Percentiles rank a stretch among this genome's conserved stretches.
These are phyloP conservation scores for Nowickia ferox DNA, from an alignment of 2,888 invertebrate genomes.

Conservation along the genomic window DNA sequence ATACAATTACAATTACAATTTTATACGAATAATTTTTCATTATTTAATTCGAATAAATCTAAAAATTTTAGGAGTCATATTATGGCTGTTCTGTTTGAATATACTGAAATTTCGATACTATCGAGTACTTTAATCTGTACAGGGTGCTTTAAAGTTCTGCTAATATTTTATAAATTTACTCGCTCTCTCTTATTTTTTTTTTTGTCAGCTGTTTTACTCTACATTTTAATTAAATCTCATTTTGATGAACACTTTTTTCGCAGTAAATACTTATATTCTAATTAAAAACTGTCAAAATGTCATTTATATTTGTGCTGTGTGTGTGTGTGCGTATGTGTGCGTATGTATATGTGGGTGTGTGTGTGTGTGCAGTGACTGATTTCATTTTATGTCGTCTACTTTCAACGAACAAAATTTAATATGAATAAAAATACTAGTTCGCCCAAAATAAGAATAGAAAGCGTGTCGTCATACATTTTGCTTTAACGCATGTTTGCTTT, in stretches of 20 bases:
- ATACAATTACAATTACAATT: no score
- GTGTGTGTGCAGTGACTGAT: background rate
- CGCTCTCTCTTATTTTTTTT: background rate
- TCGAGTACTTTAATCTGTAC: no score
- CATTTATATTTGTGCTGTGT: background rate
- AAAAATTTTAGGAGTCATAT: no score
- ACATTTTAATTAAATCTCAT: slow-evolving; percentile 18
- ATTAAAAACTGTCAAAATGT: slow-evolving; percentile 46
- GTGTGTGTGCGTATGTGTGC: background rate
- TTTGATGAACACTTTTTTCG: slow-evolving; percentile 4
- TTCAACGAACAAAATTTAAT: background rate
- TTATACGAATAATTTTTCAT: no score
- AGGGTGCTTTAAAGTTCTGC: no score
- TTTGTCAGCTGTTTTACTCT: background rate
- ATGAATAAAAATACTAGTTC: background rate
- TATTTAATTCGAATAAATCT: no score
- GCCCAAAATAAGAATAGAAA: slow-evolving; percentile 5
- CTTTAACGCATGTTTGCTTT: background rate
- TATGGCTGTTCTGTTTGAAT: no score
- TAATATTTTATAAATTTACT: background rate
- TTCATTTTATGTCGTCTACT: slow-evolving; percentile 14
- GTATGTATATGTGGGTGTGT: background rate
- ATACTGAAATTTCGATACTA: no score
- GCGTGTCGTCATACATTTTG: slow-evolving; percentile 32
- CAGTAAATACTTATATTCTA: slow-evolving; percentile 10